Conservation (phyloP, 2,797 vertebrate genomes). For the Emys orbicularis region DNA sequence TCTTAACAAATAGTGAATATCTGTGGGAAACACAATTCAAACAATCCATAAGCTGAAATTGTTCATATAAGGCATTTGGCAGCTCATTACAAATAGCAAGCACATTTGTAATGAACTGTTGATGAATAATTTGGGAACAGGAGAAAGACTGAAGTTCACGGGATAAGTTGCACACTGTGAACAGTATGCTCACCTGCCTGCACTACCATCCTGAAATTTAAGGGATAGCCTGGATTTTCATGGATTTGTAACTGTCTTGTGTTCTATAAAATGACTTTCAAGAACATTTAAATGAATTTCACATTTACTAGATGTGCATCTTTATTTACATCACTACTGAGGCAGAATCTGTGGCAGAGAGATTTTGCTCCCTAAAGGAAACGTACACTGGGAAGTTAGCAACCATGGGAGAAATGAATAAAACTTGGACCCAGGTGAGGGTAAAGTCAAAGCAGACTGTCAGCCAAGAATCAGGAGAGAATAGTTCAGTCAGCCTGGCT, state of each 20-base stretch:
- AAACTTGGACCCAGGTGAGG: neutral
- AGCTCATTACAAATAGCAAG: neutral
- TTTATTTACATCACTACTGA: neutral
- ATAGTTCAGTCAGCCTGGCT: slow-evolving; percentile 14
- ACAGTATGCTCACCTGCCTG: neutral
- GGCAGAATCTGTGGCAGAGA: neutral
- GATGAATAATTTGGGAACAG: neutral
- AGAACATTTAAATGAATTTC: neutral
- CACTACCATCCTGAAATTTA: neutral
- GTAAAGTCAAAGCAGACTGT: neutral
- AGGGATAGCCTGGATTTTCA: neutral
- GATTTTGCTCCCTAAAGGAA: neutral
- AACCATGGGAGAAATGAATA: neutral
- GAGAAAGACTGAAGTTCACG: neutral
- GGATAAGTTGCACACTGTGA: neutral
- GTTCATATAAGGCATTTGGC: neutral
- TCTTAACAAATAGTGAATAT: neutral
- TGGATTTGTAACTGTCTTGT: neutral
- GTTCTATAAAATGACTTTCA: slow-evolving; percentile 17
- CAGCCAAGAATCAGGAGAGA: slow-evolving; percentile 5
- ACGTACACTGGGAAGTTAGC: neutral
- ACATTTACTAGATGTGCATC: neutral
- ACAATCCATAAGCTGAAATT: neutral
- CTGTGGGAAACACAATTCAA: neutral
- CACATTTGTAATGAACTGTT: neutral